A percentile compares a stretch with the other conserved stretches of the same genome.
Conservation (phyloP, 1,140 invertebrate species). For the Trypoxylus dichotomus region DNA sequence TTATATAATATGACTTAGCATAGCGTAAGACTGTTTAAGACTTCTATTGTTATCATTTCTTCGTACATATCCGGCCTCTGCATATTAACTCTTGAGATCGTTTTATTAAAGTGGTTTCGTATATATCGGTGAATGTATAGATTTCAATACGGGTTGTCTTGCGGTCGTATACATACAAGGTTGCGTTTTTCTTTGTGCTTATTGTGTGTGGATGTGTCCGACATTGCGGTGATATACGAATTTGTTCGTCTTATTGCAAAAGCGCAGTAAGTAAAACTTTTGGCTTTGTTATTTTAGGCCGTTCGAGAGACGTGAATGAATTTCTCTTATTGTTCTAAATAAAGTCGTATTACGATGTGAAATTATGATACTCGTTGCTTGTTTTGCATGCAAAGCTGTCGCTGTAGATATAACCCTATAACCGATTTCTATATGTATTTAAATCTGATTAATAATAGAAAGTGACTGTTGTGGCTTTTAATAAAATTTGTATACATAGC, state of each 20-base stretch:
- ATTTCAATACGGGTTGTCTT: conserved; percentile 6
- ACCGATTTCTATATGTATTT: neutral
- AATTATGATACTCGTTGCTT: neutral
- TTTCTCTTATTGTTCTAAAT: conserved; percentile 18
- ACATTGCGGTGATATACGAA: conserved; percentile 2
- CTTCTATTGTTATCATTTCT: neutral
- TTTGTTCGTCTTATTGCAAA: neutral
- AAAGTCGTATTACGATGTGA: conserved; percentile 15
- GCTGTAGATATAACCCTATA: neutral
- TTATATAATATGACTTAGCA: neutral
- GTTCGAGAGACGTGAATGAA: neutral
- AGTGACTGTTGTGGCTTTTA: neutral
- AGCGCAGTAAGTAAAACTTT: conserved; percentile 12
- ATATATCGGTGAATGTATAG: conserved; percentile 7
- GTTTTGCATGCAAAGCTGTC: neutral
- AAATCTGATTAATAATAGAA: conserved; percentile 1
- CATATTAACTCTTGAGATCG: conserved; percentile 1
- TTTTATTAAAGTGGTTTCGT: neutral
- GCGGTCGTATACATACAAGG: neutral
- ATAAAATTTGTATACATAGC: too few relatives aligned
- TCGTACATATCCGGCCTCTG: neutral
- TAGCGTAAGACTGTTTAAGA: neutral
- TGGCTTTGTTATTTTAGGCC: conserved; percentile 21
- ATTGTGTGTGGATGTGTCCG: conserved; percentile 1
- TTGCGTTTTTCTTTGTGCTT: conserved; percentile 6